Evolutionary conservation across 2,113 vertebrate genomes (phyloP).

Genomic region (Speoplatyrhinus poulsoni): DNA sequence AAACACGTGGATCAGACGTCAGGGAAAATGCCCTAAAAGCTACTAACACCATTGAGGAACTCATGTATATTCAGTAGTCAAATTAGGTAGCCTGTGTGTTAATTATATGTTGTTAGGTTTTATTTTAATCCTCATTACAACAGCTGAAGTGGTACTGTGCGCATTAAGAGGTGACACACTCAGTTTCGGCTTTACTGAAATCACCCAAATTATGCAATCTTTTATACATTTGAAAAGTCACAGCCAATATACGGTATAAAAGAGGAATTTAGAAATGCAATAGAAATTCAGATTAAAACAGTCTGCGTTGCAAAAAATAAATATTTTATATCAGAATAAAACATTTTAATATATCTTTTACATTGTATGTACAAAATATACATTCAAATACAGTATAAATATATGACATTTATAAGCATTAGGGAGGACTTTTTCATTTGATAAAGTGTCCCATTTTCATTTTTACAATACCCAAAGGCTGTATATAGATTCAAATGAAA

Average conservation of each 20-base stretch:
- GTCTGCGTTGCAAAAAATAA: background rate
- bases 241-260: too few species aligned
- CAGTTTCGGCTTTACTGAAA: too few species aligned
- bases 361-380: slow-evolving; percentile 71
- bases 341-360: slow-evolving; percentile 60
- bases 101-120: too few species aligned
- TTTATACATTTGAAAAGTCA: too few species aligned
- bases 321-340: slow-evolving; percentile 53
- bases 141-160: too few species aligned
- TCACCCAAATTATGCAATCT: too few species aligned
- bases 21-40: slow-evolving; percentile 47
- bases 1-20: slow-evolving; percentile 55
- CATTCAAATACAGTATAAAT: slow-evolving; percentile 55
- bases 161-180: too few species aligned
- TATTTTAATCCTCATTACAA: too few species aligned
- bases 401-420: slow-evolving; percentile 18
- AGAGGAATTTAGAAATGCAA: background rate
- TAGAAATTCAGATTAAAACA: slow-evolving; percentile 2
- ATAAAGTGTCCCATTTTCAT: background rate
- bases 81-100: background rate
- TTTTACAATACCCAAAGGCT: background rate
- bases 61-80: background rate
- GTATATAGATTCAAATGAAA: background rate
- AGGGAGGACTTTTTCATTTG: too few species aligned
- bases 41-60: slow-evolving; percentile 22